Evolutionary conservation across 2,797 vertebrate genomes (phyloP).

Genomic region (Sebastes cheni): DNA sequence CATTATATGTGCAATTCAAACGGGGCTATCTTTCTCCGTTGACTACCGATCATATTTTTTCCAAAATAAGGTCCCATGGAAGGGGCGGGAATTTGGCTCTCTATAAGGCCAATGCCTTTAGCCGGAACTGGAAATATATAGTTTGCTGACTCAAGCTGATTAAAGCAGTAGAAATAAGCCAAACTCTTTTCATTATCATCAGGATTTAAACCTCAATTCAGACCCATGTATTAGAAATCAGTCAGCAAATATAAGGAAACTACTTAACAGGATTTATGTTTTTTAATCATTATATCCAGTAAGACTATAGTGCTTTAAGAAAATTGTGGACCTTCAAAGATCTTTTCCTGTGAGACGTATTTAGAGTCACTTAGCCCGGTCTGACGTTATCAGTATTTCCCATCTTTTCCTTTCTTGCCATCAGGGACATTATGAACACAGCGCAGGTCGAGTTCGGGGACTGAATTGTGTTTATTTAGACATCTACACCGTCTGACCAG

Average conservation of each 20-base stretch:
- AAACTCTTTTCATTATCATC: background rate
- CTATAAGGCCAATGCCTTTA: too few species aligned
- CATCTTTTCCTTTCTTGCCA: conserved; percentile 40
- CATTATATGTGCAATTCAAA: too few species aligned
- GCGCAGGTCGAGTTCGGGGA: conserved; percentile 2
- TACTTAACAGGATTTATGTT: background rate
- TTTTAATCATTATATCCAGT: background rate
- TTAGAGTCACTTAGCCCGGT: background rate
- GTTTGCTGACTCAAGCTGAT: too few species aligned
- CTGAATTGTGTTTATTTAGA: conserved; percentile 36
- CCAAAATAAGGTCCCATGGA: too few species aligned
- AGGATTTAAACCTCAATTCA: background rate
- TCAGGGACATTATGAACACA: conserved; percentile 36
- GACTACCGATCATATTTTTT: too few species aligned
- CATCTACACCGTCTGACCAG: conserved; percentile 45
- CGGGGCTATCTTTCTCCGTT: too few species aligned
- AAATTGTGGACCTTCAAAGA: background rate
- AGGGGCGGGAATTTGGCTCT: too few species aligned
- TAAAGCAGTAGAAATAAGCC: background rate
- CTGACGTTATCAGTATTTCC: conserved; percentile 41
- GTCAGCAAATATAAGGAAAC: background rate
- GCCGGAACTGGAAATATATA: too few species aligned
- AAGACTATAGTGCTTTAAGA: background rate
- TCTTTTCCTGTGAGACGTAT: conserved; percentile 15
- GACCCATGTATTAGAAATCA: background rate